Evolutionary conservation across 2,797 vertebrate species (phyloP).

Genomic region (Malurus splendens): DNA sequence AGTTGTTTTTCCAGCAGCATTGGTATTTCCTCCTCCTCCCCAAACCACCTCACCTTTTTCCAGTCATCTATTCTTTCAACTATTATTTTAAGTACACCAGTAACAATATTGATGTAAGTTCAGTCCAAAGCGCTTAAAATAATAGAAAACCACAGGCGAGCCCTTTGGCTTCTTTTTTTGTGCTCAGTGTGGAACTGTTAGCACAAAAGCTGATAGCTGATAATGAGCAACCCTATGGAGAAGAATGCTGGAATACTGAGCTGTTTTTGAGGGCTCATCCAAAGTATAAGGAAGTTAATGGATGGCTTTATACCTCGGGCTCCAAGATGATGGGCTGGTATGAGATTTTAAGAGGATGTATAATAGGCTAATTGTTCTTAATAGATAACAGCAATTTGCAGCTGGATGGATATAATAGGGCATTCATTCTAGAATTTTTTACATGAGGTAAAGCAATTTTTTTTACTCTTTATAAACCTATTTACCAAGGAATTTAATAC

Average conservation of each 20-base stretch:
- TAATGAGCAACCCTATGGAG: conserved; percentile 34
- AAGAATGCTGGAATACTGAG: conserved; percentile 16
- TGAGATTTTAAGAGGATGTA: conserved; percentile 27
- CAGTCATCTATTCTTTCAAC: conserved; percentile 53
- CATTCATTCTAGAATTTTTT: conserved; percentile 7
- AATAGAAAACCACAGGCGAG: conserved; percentile 30
- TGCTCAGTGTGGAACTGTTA: conserved; percentile 4
- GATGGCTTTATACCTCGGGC: not conserved
- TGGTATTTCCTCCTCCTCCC: conserved; percentile 64
- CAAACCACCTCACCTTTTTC: conserved; percentile 63
- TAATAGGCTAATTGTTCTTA: conserved; percentile 36
- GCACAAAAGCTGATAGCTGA: conserved; percentile 30
- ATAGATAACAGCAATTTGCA: conserved; percentile 42
- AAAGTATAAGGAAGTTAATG: conserved; percentile 13
- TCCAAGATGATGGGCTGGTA: conserved; percentile 13
- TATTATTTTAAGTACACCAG: conserved; percentile 63
- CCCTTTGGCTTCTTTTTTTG: conserved; percentile 17
- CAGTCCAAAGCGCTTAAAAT: conserved; percentile 51
- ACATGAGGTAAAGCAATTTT: not conserved
- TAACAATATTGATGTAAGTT: conserved; percentile 59
- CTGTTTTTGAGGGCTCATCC: not conserved
- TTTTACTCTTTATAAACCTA: not conserved
- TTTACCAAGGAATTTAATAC: not conserved
- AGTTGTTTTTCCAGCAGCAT: conserved; percentile 29
- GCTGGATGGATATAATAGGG: conserved; percentile 3